Evolutionary conservation across 2,888 invertebrate genomes (phyloP), one percentile per base, ranked within the genome.

Genomic region (Germaria angustata): DNA sequence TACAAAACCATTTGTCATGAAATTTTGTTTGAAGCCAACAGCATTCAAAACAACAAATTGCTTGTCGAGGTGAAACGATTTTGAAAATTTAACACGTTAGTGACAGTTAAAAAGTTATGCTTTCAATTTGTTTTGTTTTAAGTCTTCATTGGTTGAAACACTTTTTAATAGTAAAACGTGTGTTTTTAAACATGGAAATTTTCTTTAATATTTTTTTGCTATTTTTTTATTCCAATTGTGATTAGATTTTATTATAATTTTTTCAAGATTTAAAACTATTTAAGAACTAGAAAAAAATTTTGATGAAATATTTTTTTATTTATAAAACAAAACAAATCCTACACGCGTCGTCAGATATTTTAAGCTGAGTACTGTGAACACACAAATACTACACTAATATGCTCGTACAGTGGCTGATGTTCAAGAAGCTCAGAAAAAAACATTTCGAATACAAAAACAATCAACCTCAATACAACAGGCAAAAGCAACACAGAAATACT

Each of bases 331-430:
- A 82, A 71, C 44, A 71, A 73, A 68, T 36, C 75, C 34, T 73
- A 83, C 82, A 77, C 84, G 86, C 86, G 85, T 80, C 84, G 85
- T 80, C 84, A 80, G 73, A 83, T 84, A 49, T 72, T 83, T 81
- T 80, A 85, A 85, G 85, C 85, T 84, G 86, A 85, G 85, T 86
- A 87, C 87, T 87, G 87, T 86, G 86, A 86, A 85, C 87, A 87
- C 86, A 87, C 88, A 87, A 88, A 87, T 87, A 88, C 87, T 87
- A 87, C 86, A 88, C 87, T 87, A 87, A 87, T 87, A 85, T 85
- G 86, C 86, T 83, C 81, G 85, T 85, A 86, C 87, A 86, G 86
- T 85, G 86, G 84, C 86, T 84, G 85, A 78, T 82, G 85, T 86
- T 85, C 78, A 86, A 85, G 86, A 87, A 86, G 87, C 86, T 86